These are phyloP conservation scores for Zygothrica quintamaculata DNA, from an alignment of 2,888 invertebrate genomes.

Conservation along the genomic window DNA sequence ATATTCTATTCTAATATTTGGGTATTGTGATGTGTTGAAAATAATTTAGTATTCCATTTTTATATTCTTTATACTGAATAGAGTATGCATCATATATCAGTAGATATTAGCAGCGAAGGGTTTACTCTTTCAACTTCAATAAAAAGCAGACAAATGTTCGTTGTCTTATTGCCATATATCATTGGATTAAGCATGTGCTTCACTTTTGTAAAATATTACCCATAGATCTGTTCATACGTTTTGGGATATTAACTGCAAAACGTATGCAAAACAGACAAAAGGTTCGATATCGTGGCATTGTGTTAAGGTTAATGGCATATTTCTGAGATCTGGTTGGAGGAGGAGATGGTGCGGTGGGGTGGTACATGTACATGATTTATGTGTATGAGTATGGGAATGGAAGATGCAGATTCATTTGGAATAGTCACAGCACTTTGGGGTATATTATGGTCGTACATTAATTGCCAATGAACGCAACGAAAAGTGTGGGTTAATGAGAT, in stretches of 20 bases:
- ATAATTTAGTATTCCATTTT: too few species aligned
- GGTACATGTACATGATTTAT: conserved; percentile 59
- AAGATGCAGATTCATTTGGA: conserved; percentile 14
- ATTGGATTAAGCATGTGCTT: neutral
- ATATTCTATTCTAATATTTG: too few species aligned
- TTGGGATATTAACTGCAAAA: conserved; percentile 14
- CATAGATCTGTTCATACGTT: neutral
- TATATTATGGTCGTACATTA: conserved; percentile 43
- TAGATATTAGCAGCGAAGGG: neutral
- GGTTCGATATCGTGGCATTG: conserved; percentile 37
- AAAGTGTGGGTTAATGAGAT: conserved; percentile 50
- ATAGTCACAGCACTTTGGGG: conserved; percentile 25
- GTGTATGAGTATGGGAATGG: conserved; percentile 8
- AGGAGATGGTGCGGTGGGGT: too few species aligned
- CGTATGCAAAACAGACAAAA: conserved; percentile 35
- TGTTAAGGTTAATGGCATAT: conserved; percentile 51
- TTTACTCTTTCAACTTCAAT: too few species aligned
- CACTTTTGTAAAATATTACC: neutral
- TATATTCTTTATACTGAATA: too few species aligned
- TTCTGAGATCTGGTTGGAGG: conserved; percentile 17
- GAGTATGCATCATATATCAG: too few species aligned
- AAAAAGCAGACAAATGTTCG: neutral
- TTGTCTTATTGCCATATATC: neutral
- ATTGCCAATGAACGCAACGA: conserved; percentile 46
- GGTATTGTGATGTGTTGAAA: too few species aligned